phyloP scores from a whole-genome alignment of 2,797 vertebrate genomes.

The Protonibea diacanthus region DNA sequence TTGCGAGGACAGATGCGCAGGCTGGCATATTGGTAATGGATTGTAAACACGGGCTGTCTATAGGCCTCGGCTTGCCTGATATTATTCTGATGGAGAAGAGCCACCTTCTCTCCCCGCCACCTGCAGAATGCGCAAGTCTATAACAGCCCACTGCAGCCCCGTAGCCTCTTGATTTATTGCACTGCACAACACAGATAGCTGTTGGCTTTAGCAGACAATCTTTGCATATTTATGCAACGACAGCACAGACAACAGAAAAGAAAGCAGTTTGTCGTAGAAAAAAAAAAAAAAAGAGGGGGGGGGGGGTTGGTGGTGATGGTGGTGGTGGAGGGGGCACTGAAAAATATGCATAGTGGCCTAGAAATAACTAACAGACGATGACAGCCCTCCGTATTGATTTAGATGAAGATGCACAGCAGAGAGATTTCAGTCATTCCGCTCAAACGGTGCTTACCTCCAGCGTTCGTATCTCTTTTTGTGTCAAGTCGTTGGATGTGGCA shows the following conservation, averaged over 20 bases:
- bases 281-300: neutral
- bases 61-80: slow-evolving; percentile 74
- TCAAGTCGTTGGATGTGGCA: slow-evolving; percentile 99
- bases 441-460: slow-evolving; percentile 90
- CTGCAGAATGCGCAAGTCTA: slow-evolving; percentile 95
- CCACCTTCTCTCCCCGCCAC: slow-evolving; percentile 88
- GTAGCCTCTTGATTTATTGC: slow-evolving; percentile 82
- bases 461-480: slow-evolving; percentile 97
- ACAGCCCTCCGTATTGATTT: slow-evolving; percentile 57
- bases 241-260: neutral
- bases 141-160: slow-evolving; percentile 87
- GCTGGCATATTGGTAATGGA: slow-evolving; percentile 57
- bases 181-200: slow-evolving; percentile 78
- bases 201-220: slow-evolving; percentile 37
- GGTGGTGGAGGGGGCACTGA: neutral
- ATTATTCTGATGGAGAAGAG: slow-evolving; percentile 75
- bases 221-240: slow-evolving; percentile 46
- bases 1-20: slow-evolving; percentile 66
- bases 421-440: slow-evolving; percentile 33
- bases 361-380: slow-evolving; percentile 56
- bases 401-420: slow-evolving; percentile 60
- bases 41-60: slow-evolving; percentile 73
- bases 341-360: slow-evolving; percentile 69
- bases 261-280: neutral
- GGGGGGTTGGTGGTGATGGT: too few species aligned